Percentiles rank a stretch among this genome's conserved stretches.
Conservation (phyloP, 2,797 vertebrate species). For the Hypotaenidia philippensis region DNA sequence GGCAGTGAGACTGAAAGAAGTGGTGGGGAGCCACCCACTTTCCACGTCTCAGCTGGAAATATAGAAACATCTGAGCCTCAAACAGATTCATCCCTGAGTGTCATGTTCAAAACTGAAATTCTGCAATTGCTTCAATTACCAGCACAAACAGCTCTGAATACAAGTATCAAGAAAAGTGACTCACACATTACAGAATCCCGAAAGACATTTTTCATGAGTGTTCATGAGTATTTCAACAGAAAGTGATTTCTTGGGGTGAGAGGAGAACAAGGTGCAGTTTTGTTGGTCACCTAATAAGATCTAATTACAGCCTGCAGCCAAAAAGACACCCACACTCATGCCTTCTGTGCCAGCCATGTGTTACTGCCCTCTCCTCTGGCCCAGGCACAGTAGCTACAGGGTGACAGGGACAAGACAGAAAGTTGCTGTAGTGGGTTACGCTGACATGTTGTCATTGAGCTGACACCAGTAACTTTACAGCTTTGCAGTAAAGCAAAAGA, state of each 20-base stretch:
- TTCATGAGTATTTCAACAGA: not conserved
- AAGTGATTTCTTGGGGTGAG: not conserved
- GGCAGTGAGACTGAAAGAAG: not conserved
- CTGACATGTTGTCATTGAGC: not conserved
- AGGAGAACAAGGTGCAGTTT: not conserved
- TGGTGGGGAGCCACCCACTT: not conserved
- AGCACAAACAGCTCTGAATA: not conserved
- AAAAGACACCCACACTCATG: not conserved
- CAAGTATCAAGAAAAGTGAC: not conserved
- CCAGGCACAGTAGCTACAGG: not conserved
- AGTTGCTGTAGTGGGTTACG: not conserved
- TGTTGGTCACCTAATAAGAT: not conserved
- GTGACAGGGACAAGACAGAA: not conserved
- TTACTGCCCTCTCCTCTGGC: not conserved
- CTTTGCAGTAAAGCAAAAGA: not conserved
- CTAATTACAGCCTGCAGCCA: not conserved
- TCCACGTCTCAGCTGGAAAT: not conserved
- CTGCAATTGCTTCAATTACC: not conserved
- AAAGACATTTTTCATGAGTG: not conserved
- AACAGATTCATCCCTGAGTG: not conserved
- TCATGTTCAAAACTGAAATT: not conserved
- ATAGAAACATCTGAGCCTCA: rapidly evolving
- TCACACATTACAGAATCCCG: not conserved
- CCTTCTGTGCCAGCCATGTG: not conserved
- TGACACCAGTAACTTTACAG: not conserved